Base-by-base conservation (phyloP, 2,797 vertebrate species). In the Euthynnus affinis region DNA sequence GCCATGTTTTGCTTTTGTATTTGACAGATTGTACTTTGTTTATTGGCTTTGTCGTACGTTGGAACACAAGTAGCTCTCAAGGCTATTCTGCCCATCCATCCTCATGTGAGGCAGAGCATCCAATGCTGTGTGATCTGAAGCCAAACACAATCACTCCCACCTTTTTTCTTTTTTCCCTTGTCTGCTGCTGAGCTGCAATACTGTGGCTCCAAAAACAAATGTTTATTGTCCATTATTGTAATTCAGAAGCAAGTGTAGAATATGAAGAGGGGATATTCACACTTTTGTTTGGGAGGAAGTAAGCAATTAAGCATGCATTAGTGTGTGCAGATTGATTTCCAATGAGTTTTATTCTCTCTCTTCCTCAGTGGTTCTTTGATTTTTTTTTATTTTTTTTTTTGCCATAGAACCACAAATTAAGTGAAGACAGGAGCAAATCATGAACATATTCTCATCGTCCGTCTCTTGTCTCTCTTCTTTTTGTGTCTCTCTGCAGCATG, bases 401-500 rank as follows among this genome's bases (percentile, higher is more conserved):
- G 0, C 25, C n/a, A 51, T 2, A 71, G 13, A 70, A 55, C 25
- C 25, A 32, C 37, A 62, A 23, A 13, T 40, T 23, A 18, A 60
- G 23, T 60, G 18, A 55, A 15, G 34, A 68, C 20, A 15, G 34
- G n/a, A 22, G 32, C 62, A 62, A 74, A 27, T 9, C 9, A 32
- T 56, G 3, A 53, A 59, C 68, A 65, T 34, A 53, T 73, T 52
- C 71, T 55, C 32, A 66, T 58, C 15, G 22, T 69, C 10, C 66
- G 13, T 29, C 3, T 29, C 27, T n/a, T 67, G 2, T 68, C 14
- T 29, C 57, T 4, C 88, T 10, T 78, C 72, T 58, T 60, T 34
- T 64, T 84, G 40, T 85, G 17, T 88, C 55, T 90, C 67, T 84
- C 73, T 87, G 34, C 94, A 99, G 98, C 98, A 99, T 99, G 97